phyloP scores from a whole-genome alignment of 2,797 vertebrate genomes.

The Brachymystax lenok region DNA sequence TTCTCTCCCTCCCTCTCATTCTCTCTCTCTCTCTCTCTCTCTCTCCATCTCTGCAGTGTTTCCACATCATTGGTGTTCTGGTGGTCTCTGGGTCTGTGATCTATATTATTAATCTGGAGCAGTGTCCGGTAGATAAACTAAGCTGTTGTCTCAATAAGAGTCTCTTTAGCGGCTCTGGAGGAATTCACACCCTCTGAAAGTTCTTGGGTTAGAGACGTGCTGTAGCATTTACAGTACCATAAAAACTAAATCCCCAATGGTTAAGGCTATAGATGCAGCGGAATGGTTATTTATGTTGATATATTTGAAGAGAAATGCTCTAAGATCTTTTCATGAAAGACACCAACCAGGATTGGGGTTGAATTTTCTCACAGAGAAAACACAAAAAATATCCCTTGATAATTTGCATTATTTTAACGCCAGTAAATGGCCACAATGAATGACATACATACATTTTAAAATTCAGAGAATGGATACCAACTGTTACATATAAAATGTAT shows the following conservation, averaged over 20 bases:
- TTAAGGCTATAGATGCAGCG: neutral
- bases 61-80: conserved; percentile 74
- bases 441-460: neutral
- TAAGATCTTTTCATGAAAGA: neutral
- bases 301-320: neutral
- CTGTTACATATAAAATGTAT: neutral
- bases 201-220: conserved; percentile 30
- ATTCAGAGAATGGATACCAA: neutral
- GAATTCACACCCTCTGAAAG: conserved; percentile 61
- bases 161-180: conserved; percentile 67
- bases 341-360: neutral
- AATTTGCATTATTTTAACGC: neutral
- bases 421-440: neutral
- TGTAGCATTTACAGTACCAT: conserved; percentile 14
- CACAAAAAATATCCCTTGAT: neutral
- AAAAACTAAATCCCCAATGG: neutral
- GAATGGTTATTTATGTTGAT: neutral
- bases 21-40: neutral
- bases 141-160: conserved; percentile 77
- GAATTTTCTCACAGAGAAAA: neutral
- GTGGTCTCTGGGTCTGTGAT: conserved; percentile 57
- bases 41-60: conserved; percentile 37
- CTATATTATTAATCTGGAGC: conserved; percentile 68
- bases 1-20: neutral
- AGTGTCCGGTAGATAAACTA: conserved; percentile 72